Conservation (phyloP, 2,888 invertebrate genomes). For the Ormyrus rosae region DNA sequence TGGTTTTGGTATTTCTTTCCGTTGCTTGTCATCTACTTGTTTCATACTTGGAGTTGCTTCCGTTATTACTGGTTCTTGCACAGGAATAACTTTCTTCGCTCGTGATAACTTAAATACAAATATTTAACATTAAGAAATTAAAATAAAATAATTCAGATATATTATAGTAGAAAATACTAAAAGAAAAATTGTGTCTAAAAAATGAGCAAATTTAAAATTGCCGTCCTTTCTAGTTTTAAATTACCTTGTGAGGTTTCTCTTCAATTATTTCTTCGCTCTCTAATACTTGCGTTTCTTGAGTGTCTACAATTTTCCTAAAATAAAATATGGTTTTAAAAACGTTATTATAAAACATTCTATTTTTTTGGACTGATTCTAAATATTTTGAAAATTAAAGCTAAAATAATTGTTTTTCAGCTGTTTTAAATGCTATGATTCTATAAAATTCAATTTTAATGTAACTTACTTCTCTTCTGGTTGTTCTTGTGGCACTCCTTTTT, state of each 20-base stretch:
- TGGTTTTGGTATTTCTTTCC: slow-evolving; percentile 72
- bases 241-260: slow-evolving; percentile 72
- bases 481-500: slow-evolving; percentile 64
- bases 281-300: slow-evolving; percentile 78
- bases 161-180: not conserved
- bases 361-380: not conserved
- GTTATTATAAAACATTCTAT: not conserved
- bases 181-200: not conserved
- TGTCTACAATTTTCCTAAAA: slow-evolving; percentile 76
- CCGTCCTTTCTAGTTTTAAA: not conserved
- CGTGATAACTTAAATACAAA: slow-evolving; percentile 65
- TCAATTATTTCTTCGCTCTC: slow-evolving; percentile 79
- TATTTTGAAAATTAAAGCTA: no score
- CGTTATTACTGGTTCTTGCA: slow-evolving; percentile 80
- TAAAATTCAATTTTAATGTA: slow-evolving; percentile 9
- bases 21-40: slow-evolving; percentile 79
- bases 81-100: slow-evolving; percentile 78
- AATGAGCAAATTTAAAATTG: slow-evolving; percentile 1
- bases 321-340: slow-evolving; percentile 7
- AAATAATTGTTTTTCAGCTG: no score
- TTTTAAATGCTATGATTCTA: not conserved
- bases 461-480: slow-evolving; percentile 71
- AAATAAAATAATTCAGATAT: not conserved
- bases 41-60: slow-evolving; percentile 81
- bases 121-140: not conserved